Base-by-base conservation (phyloP, 2,888 invertebrate genomes). In the Fragum fragum region DNA sequence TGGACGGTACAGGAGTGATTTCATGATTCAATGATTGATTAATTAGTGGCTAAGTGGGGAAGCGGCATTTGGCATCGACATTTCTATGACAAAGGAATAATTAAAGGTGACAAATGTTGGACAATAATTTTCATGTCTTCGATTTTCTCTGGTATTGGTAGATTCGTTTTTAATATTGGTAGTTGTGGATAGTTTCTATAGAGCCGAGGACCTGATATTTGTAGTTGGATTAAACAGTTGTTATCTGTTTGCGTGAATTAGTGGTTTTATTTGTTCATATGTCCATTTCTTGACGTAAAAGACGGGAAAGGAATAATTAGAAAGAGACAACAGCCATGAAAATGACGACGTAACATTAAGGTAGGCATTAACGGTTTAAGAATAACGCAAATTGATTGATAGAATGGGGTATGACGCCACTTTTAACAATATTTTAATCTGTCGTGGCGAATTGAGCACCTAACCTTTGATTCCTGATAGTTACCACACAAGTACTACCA, bases 101-200 rank as follows among this genome's bases (percentile, higher is more conserved):
- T 63, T 32, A 36, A 63, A 36, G 63, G 63, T 63, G 63, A 57
- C 26, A 28, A 57, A 21, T 57, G 26, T 14, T 26, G 14, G n/a
- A 26, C 28, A 26, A 28, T 28, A 28, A 57, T 28, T 57, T 57
- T 57, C 57, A 57, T 26, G 57, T 26, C 23, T 57, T 57, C 57
- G 57, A 57, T 57, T 57, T 57, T 57, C 57, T 57, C 11, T 11
- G 26, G 57, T 14, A 28, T 23, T 57, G 26, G 7, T 7, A 57
- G 26, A 26, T 9, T 28, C 3, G 26, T 23, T 28, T 23, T 5
- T 57, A 1, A 26, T 18, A 26, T 32, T n/a, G 63, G 36, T 63
- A 14, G 36, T 18, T 28, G 32, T 63, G 36, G 28, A 36, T n/a
- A 7, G n/a, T 63, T 63, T 63, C 23, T 21, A n/a, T n/a, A 16